Percentiles rank a stretch among this genome's conserved stretches.
Evolutionary conservation across 2,888 invertebrate species (phyloP).

Genomic region (Tolmerus cingulatus): DNA sequence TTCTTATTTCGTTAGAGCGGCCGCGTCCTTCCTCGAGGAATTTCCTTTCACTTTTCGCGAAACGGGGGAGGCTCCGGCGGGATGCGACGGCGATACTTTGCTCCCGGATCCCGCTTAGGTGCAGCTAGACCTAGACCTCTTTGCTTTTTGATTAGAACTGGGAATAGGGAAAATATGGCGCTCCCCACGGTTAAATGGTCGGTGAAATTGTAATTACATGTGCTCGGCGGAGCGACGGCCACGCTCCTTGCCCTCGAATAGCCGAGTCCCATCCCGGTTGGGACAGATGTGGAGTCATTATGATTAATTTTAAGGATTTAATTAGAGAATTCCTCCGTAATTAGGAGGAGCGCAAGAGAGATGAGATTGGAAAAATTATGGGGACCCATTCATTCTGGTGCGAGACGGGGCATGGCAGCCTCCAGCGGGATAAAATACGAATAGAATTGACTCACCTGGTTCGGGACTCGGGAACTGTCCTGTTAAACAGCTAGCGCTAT

Average conservation of each 20-base stretch:
- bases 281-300: conserved; percentile 2
- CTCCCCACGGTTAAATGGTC: conserved; percentile 20
- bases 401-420: background rate
- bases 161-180: conserved; percentile 22
- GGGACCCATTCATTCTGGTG: background rate
- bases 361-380: background rate
- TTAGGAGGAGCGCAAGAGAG: background rate
- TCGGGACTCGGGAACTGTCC: background rate
- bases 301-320: conserved; percentile 23
- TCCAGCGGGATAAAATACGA: background rate
- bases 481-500: background rate
- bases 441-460: background rate
- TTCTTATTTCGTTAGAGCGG: conserved; percentile 22
- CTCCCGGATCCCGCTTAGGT: background rate
- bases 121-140: background rate
- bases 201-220: conserved; percentile 25
- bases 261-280: background rate
- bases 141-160: conserved; percentile 36
- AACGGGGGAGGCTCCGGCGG: background rate
- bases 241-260: background rate
- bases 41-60: conserved; percentile 37
- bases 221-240: background rate
- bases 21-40: conserved; percentile 4
- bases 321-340: background rate
- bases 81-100: background rate